phyloP scores from a whole-genome alignment of 2,888 invertebrate species.

The Andrena bicolor region DNA sequence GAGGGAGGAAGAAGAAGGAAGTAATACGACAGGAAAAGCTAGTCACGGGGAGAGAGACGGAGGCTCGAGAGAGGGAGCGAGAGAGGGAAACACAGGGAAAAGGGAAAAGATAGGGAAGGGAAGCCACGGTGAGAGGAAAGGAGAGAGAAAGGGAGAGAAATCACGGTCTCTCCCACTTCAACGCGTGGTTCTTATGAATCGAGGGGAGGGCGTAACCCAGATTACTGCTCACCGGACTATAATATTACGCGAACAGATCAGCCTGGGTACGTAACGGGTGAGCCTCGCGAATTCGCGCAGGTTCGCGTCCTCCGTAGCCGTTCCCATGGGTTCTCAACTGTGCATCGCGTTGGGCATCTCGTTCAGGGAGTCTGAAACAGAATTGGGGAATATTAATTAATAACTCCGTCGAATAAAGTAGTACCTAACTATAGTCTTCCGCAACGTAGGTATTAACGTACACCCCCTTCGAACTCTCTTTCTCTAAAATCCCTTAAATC shows the following conservation, averaged over 20 bases:
- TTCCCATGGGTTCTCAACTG: neutral
- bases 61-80: conserved; percentile 21
- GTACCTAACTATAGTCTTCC: too few relatives aligned
- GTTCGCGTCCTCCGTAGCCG: neutral
- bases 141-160: conserved; percentile 60
- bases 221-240: conserved; percentile 79
- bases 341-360: neutral
- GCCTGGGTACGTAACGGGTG: conserved; percentile 73
- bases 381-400: neutral
- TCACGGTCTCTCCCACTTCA: conserved; percentile 71
- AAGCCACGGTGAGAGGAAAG: conserved; percentile 29
- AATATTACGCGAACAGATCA: conserved; percentile 77
- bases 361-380: neutral
- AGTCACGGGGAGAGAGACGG: conserved; percentile 20
- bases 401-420: too few relatives aligned
- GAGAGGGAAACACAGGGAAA: conserved; percentile 21
- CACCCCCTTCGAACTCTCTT: too few relatives aligned
- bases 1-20: neutral
- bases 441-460: too few relatives aligned
- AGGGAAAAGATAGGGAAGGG: conserved; percentile 7
- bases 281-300: conserved; percentile 2
- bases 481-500: too few relatives aligned
- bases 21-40: conserved; percentile 17
- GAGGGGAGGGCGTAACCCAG: conserved; percentile 79
- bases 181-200: conserved; percentile 71